phyloP scores from a whole-genome alignment of 1,140 invertebrate species.

The Paralvinella palmiformis region DNA sequence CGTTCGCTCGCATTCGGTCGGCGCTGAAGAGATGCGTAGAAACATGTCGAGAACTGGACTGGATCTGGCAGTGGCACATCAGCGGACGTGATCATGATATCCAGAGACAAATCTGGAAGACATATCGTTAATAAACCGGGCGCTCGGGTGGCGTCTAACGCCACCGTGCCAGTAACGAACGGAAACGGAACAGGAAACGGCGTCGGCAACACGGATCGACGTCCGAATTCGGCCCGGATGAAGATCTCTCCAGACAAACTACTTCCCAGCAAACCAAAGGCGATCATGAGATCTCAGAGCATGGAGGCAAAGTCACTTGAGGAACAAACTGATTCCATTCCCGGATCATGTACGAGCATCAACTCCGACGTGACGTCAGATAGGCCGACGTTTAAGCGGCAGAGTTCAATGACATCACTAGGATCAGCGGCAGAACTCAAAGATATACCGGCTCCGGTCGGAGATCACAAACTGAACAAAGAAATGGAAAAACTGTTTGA shows the following conservation, averaged over 20 bases:
- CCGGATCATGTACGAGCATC: not conserved
- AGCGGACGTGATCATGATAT: not conserved
- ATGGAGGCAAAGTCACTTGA: not conserved
- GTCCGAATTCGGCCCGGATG: not conserved
- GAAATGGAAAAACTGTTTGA: conserved; percentile 15
- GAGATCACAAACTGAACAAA: not conserved
- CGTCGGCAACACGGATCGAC: not conserved
- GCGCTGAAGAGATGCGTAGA: not conserved
- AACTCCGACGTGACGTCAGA: not conserved
- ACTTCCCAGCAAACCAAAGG: not conserved
- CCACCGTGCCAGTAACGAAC: not conserved
- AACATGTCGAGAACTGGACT: not conserved
- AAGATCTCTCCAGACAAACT: not conserved
- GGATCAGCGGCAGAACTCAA: not conserved
- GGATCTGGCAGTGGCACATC: not conserved
- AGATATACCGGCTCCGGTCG: not conserved
- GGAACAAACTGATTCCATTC: not conserved
- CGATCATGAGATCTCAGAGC: not conserved
- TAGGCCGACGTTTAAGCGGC: not conserved
- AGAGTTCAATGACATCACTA: not conserved
- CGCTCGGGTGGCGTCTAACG: no score
- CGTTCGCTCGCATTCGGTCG: not conserved
- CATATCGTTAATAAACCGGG: no score
- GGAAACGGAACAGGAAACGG: not conserved
- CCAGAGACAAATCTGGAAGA: not conserved